Conservation (phyloP, 2,113 vertebrate species). For the Potamarius usumacintae region DNA sequence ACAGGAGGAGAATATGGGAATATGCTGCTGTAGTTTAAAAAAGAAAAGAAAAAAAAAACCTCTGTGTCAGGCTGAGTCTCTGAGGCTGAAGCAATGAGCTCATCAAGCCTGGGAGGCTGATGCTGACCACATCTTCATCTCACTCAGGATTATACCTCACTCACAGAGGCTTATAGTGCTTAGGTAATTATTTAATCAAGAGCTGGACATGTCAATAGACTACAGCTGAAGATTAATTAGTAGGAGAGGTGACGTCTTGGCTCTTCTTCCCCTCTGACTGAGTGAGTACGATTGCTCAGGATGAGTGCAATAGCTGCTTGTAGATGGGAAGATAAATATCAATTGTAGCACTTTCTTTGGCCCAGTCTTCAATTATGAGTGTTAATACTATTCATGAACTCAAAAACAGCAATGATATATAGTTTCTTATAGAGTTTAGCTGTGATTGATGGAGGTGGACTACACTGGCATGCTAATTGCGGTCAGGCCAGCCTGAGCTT, state of each 20-base stretch:
- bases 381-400: not conserved
- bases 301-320: conserved; percentile 65
- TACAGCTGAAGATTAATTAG: conserved; percentile 71
- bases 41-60: conserved; percentile 30
- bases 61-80: conserved; percentile 35
- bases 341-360: conserved; percentile 16
- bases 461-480: conserved; percentile 44
- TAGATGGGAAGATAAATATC: conserved; percentile 53
- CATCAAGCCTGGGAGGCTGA: conserved; percentile 48
- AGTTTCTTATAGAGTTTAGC: conserved; percentile 19
- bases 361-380: conserved; percentile 1
- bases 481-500: conserved; percentile 57
- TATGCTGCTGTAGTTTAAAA: conserved; percentile 11
- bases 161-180: conserved; percentile 68
- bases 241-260: conserved; percentile 61
- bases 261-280: conserved; percentile 1
- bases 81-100: conserved; percentile 47
- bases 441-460: conserved; percentile 43
- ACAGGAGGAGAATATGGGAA: conserved; percentile 58
- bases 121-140: conserved; percentile 63
- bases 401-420: not conserved
- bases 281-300: conserved; percentile 54
- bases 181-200: conserved; percentile 77
- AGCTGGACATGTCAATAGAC: conserved; percentile 71
- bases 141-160: conserved; percentile 75